Evolutionary conservation across 2,797 vertebrate species (phyloP), one percentile per base, ranked within the genome.

Genomic region (Pipistrellus kuhlii): DNA sequence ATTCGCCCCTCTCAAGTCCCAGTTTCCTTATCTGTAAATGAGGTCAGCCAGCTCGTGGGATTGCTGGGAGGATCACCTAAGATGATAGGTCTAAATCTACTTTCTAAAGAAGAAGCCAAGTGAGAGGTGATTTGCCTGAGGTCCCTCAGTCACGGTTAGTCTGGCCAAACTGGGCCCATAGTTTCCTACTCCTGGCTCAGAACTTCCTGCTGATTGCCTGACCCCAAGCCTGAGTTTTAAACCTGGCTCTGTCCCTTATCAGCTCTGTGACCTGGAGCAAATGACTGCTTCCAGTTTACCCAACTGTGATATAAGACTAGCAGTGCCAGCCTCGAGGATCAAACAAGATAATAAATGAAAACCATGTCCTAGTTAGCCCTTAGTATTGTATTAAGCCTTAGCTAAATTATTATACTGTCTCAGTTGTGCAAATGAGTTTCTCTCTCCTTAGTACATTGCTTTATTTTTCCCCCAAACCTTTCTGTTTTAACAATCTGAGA

Each of bases 261-360:
- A 62, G 17, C 32, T 66, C 86, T 64, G 30, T 32, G 41, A 20
- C 46, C 10, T 71, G 9, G n/a, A 87, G n/a, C 80, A 85, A 59
- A 81, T 14, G 32, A 66, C 38, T 12, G 17, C n/a, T 68, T 35
- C 78, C 68, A 38, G 81, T 86, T 85, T 76, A 77, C 78, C 78
- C 25, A 48, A 8, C 71, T 64, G 23, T 76, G 82, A 93, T 88
- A 77, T n/a, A 32, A 35, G 27, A 66, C 55, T 53, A 13, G 73
- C 3, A 20, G 30, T 68, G 32, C 21, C 62, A 62, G 46, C 23
- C 80, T 83, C 32, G 53, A 30, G 21, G n/a, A 51, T 46, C 68
- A 88, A 90, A 84, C 59, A 86, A 62, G 41, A 88, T 18, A 14
- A 73, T 1, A 21, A 93, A 30, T 35, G 53, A 68, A 92, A 95